Conservation (phyloP, 2,113 vertebrate genomes). For the Cyanoramphus novaezelandiae region DNA sequence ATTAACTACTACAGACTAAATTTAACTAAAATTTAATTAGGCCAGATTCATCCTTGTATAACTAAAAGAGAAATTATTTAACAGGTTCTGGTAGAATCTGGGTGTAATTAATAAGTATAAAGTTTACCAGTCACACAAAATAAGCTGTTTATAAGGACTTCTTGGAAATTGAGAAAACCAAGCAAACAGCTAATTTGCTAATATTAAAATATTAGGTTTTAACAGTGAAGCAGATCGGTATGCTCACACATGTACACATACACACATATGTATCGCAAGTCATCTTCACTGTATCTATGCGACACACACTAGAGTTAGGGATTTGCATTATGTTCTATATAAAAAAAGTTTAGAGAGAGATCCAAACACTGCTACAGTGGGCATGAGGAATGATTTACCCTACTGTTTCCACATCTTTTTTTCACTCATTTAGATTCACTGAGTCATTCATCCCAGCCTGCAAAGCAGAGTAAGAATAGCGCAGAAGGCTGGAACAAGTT, state of each 20-base stretch:
- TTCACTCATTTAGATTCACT: slow-evolving; percentile 4
- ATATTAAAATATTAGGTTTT: background rate
- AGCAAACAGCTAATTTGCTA: background rate
- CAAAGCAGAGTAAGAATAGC: background rate
- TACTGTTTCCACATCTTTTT: background rate
- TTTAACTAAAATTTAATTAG: slow-evolving; percentile 44
- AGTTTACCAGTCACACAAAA: background rate
- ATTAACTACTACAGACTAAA: slow-evolving; percentile 26
- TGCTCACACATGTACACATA: background rate
- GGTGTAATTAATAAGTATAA: slow-evolving; percentile 19
- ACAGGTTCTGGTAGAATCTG: background rate
- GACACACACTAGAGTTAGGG: background rate
- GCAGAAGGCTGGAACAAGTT: background rate
- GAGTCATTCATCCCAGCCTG: background rate
- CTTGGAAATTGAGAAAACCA: background rate
- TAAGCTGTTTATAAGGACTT: background rate
- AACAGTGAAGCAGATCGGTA: background rate
- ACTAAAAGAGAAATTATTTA: slow-evolving; percentile 41
- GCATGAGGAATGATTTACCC: background rate
- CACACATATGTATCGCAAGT: background rate
- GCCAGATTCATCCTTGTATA: background rate
- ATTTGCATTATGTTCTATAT: background rate
- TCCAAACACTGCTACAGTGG: background rate
- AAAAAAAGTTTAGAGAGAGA: background rate
- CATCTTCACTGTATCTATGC: background rate